Percentiles rank a stretch among this genome's conserved stretches.
phyloP scores from a whole-genome alignment of 2,113 vertebrate genomes.

The Erythrocebus patas region DNA sequence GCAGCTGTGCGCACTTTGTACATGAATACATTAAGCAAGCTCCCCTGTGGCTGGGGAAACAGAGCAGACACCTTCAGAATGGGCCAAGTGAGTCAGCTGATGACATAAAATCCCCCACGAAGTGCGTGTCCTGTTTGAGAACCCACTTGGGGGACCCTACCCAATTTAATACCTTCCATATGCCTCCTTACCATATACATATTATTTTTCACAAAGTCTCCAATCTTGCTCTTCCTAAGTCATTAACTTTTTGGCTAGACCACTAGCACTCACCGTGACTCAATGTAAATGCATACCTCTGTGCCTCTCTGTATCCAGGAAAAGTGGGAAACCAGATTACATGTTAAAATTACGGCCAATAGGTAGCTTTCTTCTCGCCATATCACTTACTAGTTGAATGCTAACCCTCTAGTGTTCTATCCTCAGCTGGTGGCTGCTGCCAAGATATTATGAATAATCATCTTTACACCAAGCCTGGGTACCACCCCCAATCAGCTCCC shows the following conservation, averaged over 20 bases:
- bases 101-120: not conserved
- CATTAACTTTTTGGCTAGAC: not conserved
- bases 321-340: not conserved
- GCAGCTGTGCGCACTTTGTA: not conserved
- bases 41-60: not conserved
- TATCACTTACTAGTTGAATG: too few species aligned
- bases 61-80: not conserved
- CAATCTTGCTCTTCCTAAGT: not conserved
- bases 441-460: not conserved
- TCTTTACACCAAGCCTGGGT: not conserved
- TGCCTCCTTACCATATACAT: not conserved
- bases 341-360: not conserved
- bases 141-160: not conserved
- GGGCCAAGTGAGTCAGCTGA: accelerated
- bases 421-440: not conserved
- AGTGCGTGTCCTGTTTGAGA: not conserved
- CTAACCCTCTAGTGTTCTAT: not conserved
- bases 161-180: not conserved
- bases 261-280: not conserved
- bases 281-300: not conserved
- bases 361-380: not conserved
- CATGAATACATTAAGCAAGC: too few species aligned
- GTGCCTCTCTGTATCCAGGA: not conserved
- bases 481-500: too few species aligned
- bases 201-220: not conserved